Evolutionary conservation across 2,797 vertebrate species (phyloP).

Genomic region (Microtus obscurus): DNA sequence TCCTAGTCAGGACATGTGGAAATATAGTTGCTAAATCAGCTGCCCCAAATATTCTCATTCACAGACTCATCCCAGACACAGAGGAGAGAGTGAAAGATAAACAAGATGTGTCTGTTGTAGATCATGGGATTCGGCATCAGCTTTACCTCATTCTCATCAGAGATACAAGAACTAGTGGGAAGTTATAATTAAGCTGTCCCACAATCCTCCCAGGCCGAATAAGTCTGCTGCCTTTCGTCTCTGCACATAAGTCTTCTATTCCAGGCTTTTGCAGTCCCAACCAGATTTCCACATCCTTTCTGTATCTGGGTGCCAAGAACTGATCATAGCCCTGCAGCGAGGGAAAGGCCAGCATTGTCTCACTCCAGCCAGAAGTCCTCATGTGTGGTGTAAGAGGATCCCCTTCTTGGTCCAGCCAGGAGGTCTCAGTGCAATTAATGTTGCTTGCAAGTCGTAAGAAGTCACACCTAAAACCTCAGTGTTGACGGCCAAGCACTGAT

Average conservation of each 20-base stretch:
- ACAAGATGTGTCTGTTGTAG: background rate
- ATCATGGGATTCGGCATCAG: background rate
- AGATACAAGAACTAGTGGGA: conserved; percentile 8
- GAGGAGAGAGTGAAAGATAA: conserved; percentile 22
- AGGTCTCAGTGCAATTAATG: conserved; percentile 67
- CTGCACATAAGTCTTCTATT: conserved; percentile 29
- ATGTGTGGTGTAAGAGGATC: conserved; percentile 53
- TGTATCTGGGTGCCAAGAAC: conserved; percentile 58
- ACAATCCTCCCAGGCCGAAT: background rate
- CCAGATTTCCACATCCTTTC: conserved; percentile 68
- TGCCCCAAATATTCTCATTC: conserved; percentile 23
- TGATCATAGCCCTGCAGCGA: conserved; percentile 31
- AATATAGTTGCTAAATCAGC: conserved; percentile 34
- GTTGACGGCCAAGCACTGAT: conserved; percentile 11
- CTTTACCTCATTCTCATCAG: conserved; percentile 43
- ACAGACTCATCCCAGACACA: background rate
- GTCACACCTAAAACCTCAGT: conserved; percentile 68
- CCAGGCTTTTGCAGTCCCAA: conserved; percentile 20
- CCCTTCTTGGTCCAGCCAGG: conserved; percentile 39
- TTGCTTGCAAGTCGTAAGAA: conserved; percentile 58
- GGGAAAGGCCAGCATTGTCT: conserved; percentile 32
- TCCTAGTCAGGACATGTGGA: background rate
- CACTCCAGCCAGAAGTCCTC: conserved; percentile 21
- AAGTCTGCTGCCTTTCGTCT: conserved; percentile 56
- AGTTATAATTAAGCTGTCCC: conserved; percentile 47